These are phyloP conservation scores for Meteorus sp. DNA, from an alignment of 1,140 invertebrate genomes.

Conservation along the genomic window DNA sequence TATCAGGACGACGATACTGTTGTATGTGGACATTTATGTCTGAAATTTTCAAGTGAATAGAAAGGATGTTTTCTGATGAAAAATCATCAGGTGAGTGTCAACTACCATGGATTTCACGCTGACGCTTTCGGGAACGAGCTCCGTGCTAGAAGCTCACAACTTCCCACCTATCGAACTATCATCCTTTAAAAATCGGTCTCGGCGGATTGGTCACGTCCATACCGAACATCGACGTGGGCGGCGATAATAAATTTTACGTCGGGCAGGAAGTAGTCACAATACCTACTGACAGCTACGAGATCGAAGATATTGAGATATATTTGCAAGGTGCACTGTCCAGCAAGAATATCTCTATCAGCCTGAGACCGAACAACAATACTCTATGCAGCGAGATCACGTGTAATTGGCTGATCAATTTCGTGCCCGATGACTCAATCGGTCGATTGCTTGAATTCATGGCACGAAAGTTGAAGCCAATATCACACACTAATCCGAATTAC, in stretches of 20 bases:
- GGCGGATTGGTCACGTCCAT: constrained; percentile 44
- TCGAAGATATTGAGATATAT: constrained; percentile 38
- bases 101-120: constrained; percentile 15
- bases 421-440: not conserved
- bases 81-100: not conserved
- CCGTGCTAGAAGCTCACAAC: constrained; percentile 22
- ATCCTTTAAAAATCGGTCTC: too few relatives aligned
- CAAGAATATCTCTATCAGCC: not conserved
- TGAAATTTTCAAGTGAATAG: constrained; percentile 14
- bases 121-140: constrained; percentile 13
- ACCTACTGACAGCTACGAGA: constrained; percentile 44
- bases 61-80: constrained; percentile 25
- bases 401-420: not conserved
- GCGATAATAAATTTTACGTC: constrained; percentile 46
- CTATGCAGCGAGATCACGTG: not conserved
- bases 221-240: constrained; percentile 37
- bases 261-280: constrained; percentile 37
- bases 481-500: not conserved
- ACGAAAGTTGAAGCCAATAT: not conserved
- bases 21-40: constrained; percentile 36
- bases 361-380: too few relatives aligned
- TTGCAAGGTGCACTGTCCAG: constrained; percentile 12
- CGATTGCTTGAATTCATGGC: not conserved
- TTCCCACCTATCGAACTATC: constrained; percentile 37
- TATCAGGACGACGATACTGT: constrained; percentile 31